These are phyloP conservation scores for Trichonephila clavata DNA, from an alignment of 1,140 invertebrate genomes.

Conservation along the genomic window DNA sequence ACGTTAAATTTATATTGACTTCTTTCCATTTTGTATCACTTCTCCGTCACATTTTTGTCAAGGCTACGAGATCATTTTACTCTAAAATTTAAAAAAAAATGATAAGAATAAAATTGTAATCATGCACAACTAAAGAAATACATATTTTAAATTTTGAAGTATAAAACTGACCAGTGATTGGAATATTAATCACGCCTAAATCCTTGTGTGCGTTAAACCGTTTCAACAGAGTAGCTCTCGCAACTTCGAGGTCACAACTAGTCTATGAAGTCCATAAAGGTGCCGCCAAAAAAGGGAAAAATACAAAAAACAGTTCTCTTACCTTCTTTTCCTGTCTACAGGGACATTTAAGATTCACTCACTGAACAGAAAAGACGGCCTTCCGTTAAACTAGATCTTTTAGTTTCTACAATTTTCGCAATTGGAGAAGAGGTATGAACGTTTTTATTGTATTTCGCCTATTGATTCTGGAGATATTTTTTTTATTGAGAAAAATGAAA, in stretches of 20 bases:
- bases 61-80: no score
- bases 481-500: not conserved
- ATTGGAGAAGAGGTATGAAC: not conserved
- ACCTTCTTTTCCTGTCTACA: not conserved
- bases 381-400: not conserved
- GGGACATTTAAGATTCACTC: constrained; percentile 27
- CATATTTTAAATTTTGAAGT: no score
- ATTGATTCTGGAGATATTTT: not conserved
- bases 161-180: no score
- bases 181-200: no score
- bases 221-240: not conserved
- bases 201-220: no score
- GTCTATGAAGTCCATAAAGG: not conserved
- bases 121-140: no score
- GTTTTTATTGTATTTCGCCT: constrained; percentile 14
- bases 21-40: no score
- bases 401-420: constrained; percentile 11
- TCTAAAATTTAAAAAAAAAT: no score
- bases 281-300: not conserved
- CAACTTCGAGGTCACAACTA: not conserved
- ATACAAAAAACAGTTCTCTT: not conserved
- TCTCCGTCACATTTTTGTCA: no score
- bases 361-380: constrained; percentile 13
- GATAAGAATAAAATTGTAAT: no score
- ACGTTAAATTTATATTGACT: no score